Percentiles rank a stretch among this genome's conserved stretches.
These are phyloP conservation scores for Vidua macroura DNA, from an alignment of 2,113 vertebrate genomes.

Conservation along the genomic window DNA sequence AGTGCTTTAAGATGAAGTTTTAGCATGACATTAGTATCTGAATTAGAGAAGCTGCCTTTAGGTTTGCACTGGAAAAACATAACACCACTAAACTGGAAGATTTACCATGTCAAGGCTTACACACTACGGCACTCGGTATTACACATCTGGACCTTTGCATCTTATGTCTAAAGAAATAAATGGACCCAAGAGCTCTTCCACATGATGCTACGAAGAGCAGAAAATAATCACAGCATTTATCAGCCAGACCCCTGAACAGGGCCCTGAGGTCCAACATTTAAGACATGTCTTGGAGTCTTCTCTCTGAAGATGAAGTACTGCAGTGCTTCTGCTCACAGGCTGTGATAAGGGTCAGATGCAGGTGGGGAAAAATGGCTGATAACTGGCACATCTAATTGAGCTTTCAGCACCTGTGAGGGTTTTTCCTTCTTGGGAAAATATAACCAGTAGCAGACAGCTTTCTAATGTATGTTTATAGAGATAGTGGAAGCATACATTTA, in stretches of 20 bases:
- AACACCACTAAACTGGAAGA: background rate
- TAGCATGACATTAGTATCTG: background rate
- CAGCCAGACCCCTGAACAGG: background rate
- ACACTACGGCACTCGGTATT: accelerated
- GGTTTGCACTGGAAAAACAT: background rate
- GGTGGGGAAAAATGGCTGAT: background rate
- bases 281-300: background rate
- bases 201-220: accelerated
- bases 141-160: background rate
- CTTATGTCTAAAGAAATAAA: background rate
- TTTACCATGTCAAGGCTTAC: accelerated
- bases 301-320: background rate
- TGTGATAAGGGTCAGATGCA: background rate
- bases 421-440: background rate
- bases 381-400: background rate
- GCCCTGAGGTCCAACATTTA: accelerated
- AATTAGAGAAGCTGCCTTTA: background rate
- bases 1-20: background rate
- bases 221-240: background rate
- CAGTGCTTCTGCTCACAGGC: background rate
- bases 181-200: background rate
- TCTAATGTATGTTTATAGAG: background rate
- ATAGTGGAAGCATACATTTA: background rate
- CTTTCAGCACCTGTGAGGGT: background rate
- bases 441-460: background rate